Base-by-base conservation (phyloP, 2,797 vertebrate genomes). In the Sebastes minor region DNA sequence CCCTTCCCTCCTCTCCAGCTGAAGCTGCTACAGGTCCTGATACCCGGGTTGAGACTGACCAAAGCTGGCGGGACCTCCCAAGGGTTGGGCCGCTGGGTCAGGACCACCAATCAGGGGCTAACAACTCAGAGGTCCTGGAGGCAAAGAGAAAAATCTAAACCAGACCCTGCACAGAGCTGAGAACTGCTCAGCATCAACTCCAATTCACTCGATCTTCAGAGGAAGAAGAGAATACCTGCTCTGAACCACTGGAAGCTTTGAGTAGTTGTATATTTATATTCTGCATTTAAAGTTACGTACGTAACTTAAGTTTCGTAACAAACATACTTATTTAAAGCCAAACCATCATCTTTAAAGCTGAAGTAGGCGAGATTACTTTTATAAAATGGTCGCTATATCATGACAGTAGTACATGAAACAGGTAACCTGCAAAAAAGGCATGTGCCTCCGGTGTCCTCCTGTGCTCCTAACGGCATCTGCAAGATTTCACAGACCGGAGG, bases 101-200 rank as follows among this genome's bases (percentile, higher is more conserved):
- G 66, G 79, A 89, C 74, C 82, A 86, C 82, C 71, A 53, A 46
- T 74, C 71, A 22, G 65, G 61, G 49, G 69, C 67, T 82, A 86
- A 84, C 42, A 74, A 64, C 78, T 78, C 72, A 18, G 53, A 80
- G 65, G 69, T 77, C 71, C 49, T 38, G 5, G 56, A 63, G 75
- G 70, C 30, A 62, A 23, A 52, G 61, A 53, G 3, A 49, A 72
- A 52, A 71, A 79, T 85, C 23, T 8, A 70, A 82, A 75, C 32
- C 65, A 83, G 70, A 77, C 14, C 18, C 20, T 55, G 11, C 2
- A 8, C 56, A 30, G 18, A 52, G 28, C 25, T 11, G 25, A 42
- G 42, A 66, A 46, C 35, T 57, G 62, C 42, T 71, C 69, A 52
- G 49, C 42, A 23, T 30, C 38, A 5, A 12, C 25, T 59, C 55